Evolutionary conservation across 2,797 vertebrate genomes (phyloP), one percentile per base, ranked within the genome.

Genomic region (Crax fasciolata): DNA sequence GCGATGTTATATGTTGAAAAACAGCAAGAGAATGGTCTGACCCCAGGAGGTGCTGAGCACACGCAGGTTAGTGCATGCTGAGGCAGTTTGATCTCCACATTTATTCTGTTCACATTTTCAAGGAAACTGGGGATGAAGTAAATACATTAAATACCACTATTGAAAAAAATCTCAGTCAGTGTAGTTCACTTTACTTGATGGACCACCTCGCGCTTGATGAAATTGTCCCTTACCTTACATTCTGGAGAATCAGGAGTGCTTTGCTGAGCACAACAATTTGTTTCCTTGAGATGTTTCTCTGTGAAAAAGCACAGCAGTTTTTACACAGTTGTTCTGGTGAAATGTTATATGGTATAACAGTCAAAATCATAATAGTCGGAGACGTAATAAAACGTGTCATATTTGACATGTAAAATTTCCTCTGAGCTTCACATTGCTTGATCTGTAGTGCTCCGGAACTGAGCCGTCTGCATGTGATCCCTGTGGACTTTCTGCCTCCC

Each of bases 141-240:
- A 93, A 83, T 51, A 41, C 5, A 57, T 43, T 48, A 55, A 85
- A 62, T 62, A 35, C 1, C 23, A 14, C 13, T 83, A 2, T 6
- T 68, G 58, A 55, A 30, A 43, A 84, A 74, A 63, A 12, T 25
- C 21, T 62, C 43, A 27, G 7, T 59, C 51, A 35, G 4, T 44
- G 13, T 6, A 83, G 12, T 14, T 82, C n/a, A 39, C 49, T 86
- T 65, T 35, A 30, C 27, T 54, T 30, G 41, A 52, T 20, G 27
- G 35, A 41, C 27, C 10, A 19, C 38, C 46, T 86, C 44, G 52
- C 23, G 44, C 39, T 79, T 63, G 27, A 46, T 59, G 44, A 84
- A 87, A 57, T 24, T 65, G 32, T 52, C 62, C 59, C 83, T 95
- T 93, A 97, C 96, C 94, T 95, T 92, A n/a, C 65, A 57, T 75